A percentile compares a stretch with the other conserved stretches of the same genome.
These are phyloP conservation scores for Saguinus midas DNA, from an alignment of 2,113 vertebrate genomes.

Conservation along the genomic window DNA sequence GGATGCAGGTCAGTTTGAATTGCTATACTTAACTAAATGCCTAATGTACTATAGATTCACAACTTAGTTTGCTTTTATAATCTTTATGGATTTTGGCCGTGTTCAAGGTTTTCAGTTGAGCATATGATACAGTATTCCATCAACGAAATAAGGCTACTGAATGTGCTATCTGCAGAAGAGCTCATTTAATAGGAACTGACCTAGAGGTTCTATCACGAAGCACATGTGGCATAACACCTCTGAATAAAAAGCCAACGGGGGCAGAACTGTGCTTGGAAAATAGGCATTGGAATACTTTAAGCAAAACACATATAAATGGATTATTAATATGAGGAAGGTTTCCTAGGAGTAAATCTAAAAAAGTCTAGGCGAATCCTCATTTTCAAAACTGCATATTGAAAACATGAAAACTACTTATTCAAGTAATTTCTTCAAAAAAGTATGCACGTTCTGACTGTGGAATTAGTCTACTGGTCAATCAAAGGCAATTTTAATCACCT, in stretches of 20 bases:
- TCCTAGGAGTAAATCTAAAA: slow-evolving; percentile 70
- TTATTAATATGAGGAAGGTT: slow-evolving; percentile 56
- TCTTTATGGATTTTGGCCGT: slow-evolving; percentile 77
- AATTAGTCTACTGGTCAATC: slow-evolving; percentile 70
- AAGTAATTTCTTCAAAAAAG: slow-evolving; percentile 72
- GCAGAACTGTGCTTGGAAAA: slow-evolving; percentile 65
- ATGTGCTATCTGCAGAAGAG: slow-evolving; percentile 84
- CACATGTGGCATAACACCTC: not conserved
- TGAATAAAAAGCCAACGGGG: slow-evolving; percentile 62
- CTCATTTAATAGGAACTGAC: slow-evolving; percentile 82
- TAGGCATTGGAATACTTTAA: not conserved
- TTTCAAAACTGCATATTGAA: slow-evolving; percentile 66
- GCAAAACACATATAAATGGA: slow-evolving; percentile 45
- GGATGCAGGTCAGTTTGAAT: slow-evolving; percentile 84
- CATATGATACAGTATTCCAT: slow-evolving; percentile 71
- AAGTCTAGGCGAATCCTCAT: slow-evolving; percentile 67
- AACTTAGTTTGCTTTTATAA: slow-evolving; percentile 81
- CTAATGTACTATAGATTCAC: slow-evolving; percentile 81
- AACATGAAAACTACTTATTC: slow-evolving; percentile 61
- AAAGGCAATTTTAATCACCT: slow-evolving; percentile 64
- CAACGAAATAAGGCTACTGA: slow-evolving; percentile 85
- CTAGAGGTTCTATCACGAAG: slow-evolving; percentile 37
- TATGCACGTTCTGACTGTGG: slow-evolving; percentile 55
- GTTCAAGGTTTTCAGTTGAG: slow-evolving; percentile 75
- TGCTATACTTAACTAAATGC: slow-evolving; percentile 83